Evolutionary conservation across 1,140 invertebrate genomes (phyloP), one percentile per base, ranked within the genome.

Genomic region (Bombus affinis): DNA sequence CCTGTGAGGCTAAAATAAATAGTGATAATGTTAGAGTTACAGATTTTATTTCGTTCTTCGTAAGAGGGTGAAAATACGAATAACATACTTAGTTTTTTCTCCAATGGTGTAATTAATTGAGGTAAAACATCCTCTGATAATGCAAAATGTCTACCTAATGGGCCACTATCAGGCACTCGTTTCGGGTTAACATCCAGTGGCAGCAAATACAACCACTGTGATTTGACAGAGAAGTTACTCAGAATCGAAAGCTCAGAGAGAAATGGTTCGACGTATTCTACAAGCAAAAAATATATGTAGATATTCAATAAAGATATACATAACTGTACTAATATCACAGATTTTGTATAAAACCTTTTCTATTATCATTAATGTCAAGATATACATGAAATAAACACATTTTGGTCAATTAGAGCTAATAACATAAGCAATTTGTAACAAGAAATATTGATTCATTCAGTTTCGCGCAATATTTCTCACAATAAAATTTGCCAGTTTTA

Each of bases 131-230:
- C 95, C 93, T 97, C 96, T 81, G 96, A 93, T 72, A 98, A 88
- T 44, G 96, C 96, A 93, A 96, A 97, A 90, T 97, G 96, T 1
- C 96, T 94, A 0, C 95, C 95, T 53, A 95, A 92, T 42, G 93
- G 93, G 10, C 94, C 95, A 13, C 91, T 91, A 73, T 96, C 96
- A 12, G 94, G 94, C 5, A 96, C 91, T 91, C 96, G 96, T 89
- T 95, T 96, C 0, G 97, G 96, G 68, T 96, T 95, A 2, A 97
- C 96, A 47, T 97, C 96, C 47, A 98, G 95, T n/a, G 98, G 96
- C 5, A 98, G 95, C 66, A 98, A 96, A 94, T 98, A 98, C 25
- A 99, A 95, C 97, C 97, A 98, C 93, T 99, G 98, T 1, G 98
- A 98, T 92, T 98, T 98, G 0, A 98, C 95, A 0, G 96, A 97